A percentile compares a stretch with the other conserved stretches of the same genome.
Conservation (phyloP, 2,888 invertebrate species). For the Saturnia pavonia region DNA sequence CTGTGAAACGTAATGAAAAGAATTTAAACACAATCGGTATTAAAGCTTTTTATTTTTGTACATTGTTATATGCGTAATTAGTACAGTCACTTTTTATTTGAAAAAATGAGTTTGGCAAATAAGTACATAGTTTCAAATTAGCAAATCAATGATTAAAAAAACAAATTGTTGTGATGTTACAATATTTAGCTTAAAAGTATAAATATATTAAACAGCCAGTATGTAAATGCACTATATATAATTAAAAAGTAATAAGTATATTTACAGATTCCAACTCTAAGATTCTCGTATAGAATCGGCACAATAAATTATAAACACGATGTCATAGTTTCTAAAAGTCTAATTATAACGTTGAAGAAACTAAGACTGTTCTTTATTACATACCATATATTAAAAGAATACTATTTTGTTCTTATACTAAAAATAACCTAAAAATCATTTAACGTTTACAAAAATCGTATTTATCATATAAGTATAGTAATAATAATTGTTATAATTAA, state of each 20-base stretch:
- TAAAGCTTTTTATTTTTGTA: slow-evolving; percentile 81
- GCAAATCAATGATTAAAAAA: slow-evolving; percentile 19
- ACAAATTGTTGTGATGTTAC: slow-evolving; percentile 50
- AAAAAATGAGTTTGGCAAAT: slow-evolving; percentile 25
- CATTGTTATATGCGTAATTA: slow-evolving; percentile 75
- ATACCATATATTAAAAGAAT: slow-evolving; percentile 51
- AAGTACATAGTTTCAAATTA: slow-evolving; percentile 19
- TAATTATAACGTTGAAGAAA: slow-evolving; percentile 43
- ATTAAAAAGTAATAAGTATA: slow-evolving; percentile 59
- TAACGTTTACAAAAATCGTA: slow-evolving; percentile 29
- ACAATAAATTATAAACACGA: slow-evolving; percentile 69
- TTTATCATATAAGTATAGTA: slow-evolving; percentile 32
- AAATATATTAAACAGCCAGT: slow-evolving; percentile 72
- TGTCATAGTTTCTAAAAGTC: slow-evolving; percentile 45
- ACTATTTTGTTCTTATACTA: slow-evolving; percentile 65
- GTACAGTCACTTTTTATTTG: slow-evolving; percentile 55
- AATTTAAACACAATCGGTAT: slow-evolving; percentile 46
- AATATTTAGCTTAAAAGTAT: slow-evolving; percentile 53
- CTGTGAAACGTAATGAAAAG: slow-evolving; percentile 26
- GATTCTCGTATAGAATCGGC: slow-evolving; percentile 48
- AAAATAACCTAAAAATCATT: slow-evolving; percentile 51
- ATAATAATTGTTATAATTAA: slow-evolving; percentile 30
- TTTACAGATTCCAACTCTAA: slow-evolving; percentile 60
- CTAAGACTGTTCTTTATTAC: slow-evolving; percentile 42
- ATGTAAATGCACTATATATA: slow-evolving; percentile 77